A percentile compares a stretch with the other conserved stretches of the same genome.
Evolutionary conservation across 2,113 vertebrate genomes (phyloP).

Genomic region (Podarcis raffonei): DNA sequence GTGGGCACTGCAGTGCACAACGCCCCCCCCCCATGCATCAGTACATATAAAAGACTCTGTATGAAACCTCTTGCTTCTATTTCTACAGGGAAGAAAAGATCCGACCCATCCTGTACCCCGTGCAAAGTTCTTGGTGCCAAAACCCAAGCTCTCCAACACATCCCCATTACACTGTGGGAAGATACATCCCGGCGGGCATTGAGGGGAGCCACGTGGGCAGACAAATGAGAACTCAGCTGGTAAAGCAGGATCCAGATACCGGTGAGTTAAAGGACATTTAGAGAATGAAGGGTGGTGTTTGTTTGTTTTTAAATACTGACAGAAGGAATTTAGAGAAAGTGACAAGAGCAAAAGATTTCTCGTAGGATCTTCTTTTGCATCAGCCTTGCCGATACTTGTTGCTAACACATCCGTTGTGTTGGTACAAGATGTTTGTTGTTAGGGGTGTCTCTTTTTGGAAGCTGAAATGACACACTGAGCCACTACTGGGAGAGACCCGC

Average conservation of each 20-base stretch:
- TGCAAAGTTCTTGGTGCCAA: constrained; percentile 65
- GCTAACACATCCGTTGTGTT: not conserved
- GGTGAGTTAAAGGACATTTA: constrained; percentile 51
- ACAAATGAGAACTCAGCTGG: constrained; percentile 11
- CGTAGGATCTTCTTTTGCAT: not conserved
- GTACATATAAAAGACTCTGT: not conserved
- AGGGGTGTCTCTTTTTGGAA: not conserved
- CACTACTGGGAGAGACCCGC: not conserved
- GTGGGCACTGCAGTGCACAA: not conserved
- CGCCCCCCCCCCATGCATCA: too few species aligned
- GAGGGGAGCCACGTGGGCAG: not conserved
- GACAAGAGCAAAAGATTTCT: not conserved
- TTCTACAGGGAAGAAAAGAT: constrained; percentile 60
- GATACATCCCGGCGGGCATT: not conserved
- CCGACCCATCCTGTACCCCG: constrained; percentile 11
- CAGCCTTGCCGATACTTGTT: not conserved
- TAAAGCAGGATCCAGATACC: not conserved
- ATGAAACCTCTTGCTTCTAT: constrained; percentile 24
- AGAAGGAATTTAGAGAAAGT: not conserved
- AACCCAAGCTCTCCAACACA: constrained; percentile 50
- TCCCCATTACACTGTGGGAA: constrained; percentile 50
- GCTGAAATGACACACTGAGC: not conserved
- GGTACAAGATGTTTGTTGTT: not conserved
- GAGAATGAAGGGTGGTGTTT: too few species aligned
- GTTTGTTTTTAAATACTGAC: not conserved